These are phyloP conservation scores for Phyllotreta striolata DNA, from an alignment of 2,888 invertebrate genomes.

Conservation along the genomic window DNA sequence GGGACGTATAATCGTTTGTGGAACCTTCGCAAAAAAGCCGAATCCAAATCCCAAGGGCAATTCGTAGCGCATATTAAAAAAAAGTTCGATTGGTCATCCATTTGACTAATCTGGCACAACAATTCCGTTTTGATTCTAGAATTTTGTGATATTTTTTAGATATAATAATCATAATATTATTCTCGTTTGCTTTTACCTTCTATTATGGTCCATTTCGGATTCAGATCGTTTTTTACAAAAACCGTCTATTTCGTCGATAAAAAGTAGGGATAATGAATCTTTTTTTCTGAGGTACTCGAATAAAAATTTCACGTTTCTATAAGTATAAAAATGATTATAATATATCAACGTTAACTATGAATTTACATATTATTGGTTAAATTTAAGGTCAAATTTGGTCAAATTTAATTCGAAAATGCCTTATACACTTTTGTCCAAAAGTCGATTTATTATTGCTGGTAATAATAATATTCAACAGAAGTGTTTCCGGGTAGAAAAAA, in stretches of 20 bases:
- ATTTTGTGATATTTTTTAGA: background rate
- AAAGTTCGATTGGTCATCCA: slow-evolving; percentile 51
- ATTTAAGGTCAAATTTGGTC: no score
- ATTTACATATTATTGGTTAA: no score
- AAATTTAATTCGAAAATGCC: no score
- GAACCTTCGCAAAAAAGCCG: slow-evolving; percentile 67
- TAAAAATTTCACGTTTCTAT: slow-evolving; percentile 50
- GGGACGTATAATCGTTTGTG: slow-evolving; percentile 66
- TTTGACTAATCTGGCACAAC: slow-evolving; percentile 63
- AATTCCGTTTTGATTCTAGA: slow-evolving; percentile 66
- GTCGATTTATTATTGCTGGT: no score
- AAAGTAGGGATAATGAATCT: slow-evolving; percentile 61
- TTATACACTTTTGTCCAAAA: no score
- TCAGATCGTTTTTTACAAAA: slow-evolving; percentile 63
- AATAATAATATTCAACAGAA: no score
- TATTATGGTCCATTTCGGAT: slow-evolving; percentile 63
- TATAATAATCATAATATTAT: background rate
- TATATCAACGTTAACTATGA: no score
- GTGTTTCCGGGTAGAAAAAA: no score
- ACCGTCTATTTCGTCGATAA: slow-evolving; percentile 70
- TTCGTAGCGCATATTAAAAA: slow-evolving; percentile 68
- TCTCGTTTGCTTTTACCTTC: slow-evolving; percentile 57
- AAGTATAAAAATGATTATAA: no score
- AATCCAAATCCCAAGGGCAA: slow-evolving; percentile 70
- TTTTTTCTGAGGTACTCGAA: slow-evolving; percentile 52